Conservation (phyloP, 2,797 vertebrate genomes). For the Gastrophryne carolinensis region DNA sequence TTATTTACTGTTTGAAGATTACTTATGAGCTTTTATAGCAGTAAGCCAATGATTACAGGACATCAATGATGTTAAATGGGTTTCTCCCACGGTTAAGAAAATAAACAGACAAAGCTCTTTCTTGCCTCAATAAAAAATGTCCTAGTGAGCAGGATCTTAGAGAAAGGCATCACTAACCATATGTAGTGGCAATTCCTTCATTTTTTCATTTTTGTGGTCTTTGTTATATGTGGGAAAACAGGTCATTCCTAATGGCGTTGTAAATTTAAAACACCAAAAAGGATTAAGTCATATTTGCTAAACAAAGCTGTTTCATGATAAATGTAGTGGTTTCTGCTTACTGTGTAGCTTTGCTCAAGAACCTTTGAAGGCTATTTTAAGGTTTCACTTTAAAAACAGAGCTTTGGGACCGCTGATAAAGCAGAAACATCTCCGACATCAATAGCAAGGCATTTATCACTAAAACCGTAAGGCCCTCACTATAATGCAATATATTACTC, state of each 20-base stretch:
- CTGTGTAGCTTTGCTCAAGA: slow-evolving; percentile 56
- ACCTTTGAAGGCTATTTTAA: slow-evolving; percentile 61
- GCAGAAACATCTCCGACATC: slow-evolving; percentile 65
- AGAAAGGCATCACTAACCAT: slow-evolving; percentile 8
- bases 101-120: slow-evolving; percentile 20
- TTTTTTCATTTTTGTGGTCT: slow-evolving; percentile 58
- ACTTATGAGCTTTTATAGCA: too few relatives aligned
- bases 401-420: slow-evolving; percentile 66
- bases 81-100: slow-evolving; percentile 1
- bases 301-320: slow-evolving; percentile 59
- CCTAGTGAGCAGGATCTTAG: background rate
- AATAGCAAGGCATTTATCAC: slow-evolving; percentile 61
- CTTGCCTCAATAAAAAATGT: slow-evolving; percentile 46
- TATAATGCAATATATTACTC: slow-evolving; percentile 67
- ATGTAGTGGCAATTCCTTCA: slow-evolving; percentile 45
- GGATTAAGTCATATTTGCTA: slow-evolving; percentile 59
- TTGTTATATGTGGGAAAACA: slow-evolving; percentile 65
- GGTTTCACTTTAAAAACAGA: slow-evolving; percentile 59
- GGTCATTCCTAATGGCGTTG: slow-evolving; percentile 60
- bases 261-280: slow-evolving; percentile 61
- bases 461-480: slow-evolving; percentile 59
- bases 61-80: too few relatives aligned
- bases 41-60: too few relatives aligned
- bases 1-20: too few relatives aligned
- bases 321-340: slow-evolving; percentile 59